phyloP scores from a whole-genome alignment of 2,888 invertebrate species.

The Holacanthella duospinosa region DNA sequence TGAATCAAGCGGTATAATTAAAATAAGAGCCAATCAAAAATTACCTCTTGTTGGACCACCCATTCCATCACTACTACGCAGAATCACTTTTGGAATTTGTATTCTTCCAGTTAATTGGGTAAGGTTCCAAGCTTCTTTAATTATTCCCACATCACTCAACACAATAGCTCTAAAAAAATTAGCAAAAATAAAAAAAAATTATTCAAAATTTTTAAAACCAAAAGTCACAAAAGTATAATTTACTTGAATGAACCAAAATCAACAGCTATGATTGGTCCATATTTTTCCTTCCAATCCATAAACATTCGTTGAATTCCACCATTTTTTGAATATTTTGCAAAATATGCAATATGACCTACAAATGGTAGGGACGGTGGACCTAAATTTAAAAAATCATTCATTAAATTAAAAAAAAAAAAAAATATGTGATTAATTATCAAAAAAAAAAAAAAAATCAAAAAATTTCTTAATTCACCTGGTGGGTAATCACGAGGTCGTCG shows the following conservation, averaged over 20 bases:
- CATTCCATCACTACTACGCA: background rate
- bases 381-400: background rate
- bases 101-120: background rate
- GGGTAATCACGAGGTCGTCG: background rate
- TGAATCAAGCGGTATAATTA: background rate
- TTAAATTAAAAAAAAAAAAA: background rate
- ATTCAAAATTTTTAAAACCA: background rate
- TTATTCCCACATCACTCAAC: background rate
- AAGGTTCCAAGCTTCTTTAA: background rate
- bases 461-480: background rate
- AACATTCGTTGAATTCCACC: background rate
- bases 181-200: background rate
- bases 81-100: background rate
- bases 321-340: background rate
- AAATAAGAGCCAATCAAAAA: background rate
- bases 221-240: background rate
- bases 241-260: slow-evolving; percentile 3
- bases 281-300: background rate
- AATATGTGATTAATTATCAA: too few species aligned
- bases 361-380: background rate
- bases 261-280: background rate
- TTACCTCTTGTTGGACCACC: background rate
- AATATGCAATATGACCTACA: background rate
- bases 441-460: too few species aligned
- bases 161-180: background rate